phyloP scores from a whole-genome alignment of 2,113 vertebrate genomes.

The Nestor notabilis region DNA sequence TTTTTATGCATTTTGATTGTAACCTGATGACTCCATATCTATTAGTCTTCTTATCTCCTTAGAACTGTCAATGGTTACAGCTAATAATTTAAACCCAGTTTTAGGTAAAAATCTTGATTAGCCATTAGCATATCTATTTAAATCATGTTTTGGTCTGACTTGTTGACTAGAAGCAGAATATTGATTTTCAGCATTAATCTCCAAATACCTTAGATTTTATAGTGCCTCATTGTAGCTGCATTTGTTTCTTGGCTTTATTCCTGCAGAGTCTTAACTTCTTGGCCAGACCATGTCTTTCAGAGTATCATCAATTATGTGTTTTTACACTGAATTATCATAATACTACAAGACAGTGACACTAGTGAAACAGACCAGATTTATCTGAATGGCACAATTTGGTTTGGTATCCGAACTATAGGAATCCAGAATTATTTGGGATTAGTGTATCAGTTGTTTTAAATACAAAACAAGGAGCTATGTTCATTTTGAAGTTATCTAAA shows the following conservation, averaged over 20 bases:
- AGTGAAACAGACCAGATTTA: not conserved
- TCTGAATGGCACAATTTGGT: not conserved
- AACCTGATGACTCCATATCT: not conserved
- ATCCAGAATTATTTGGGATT: not conserved
- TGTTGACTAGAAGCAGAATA: not conserved
- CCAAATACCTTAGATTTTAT: not conserved
- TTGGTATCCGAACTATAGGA: not conserved
- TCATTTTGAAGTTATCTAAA: not conserved
- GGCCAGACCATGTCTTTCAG: not conserved
- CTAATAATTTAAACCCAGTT: not conserved
- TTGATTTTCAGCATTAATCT: not conserved
- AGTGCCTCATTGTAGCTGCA: not conserved
- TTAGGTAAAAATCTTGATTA: not conserved
- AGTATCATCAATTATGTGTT: not conserved
- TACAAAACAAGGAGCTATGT: not conserved
- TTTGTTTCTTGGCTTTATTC: not conserved
- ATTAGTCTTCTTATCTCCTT: not conserved
- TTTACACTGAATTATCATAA: not conserved
- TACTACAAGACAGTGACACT: not conserved
- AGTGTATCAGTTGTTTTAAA: not conserved
- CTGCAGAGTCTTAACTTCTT: not conserved
- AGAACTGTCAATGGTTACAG: not conserved
- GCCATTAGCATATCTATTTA: not conserved
- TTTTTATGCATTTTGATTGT: not conserved
- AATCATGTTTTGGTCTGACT: not conserved